Evolutionary conservation across 2,797 vertebrate genomes (phyloP).

Genomic region (Squalus acanthias): DNA sequence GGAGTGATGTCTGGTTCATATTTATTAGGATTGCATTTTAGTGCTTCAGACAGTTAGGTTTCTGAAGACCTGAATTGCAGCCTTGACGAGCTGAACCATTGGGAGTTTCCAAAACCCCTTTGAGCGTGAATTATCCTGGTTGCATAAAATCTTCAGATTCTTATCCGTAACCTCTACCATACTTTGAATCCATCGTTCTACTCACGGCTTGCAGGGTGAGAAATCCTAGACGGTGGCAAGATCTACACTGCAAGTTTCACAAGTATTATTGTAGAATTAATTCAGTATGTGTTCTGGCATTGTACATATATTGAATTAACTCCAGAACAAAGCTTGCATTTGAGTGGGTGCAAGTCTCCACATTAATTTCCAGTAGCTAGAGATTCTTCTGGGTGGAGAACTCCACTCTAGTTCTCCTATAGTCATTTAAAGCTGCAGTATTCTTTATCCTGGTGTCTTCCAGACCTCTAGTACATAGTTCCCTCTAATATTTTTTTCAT

Average conservation of each 20-base stretch:
- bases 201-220: background rate
- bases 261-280: background rate
- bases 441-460: background rate
- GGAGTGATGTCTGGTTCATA: background rate
- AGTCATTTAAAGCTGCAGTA: background rate
- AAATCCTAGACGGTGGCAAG: background rate
- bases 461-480: background rate
- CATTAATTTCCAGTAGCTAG: background rate
- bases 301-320: background rate
- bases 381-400: background rate
- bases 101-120: background rate
- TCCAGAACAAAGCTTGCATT: background rate
- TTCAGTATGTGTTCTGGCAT: no score
- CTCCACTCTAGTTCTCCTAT: background rate
- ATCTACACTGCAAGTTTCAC: no score
- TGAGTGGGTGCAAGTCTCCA: background rate
- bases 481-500: no score
- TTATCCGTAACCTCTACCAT: background rate
- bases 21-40: background rate
- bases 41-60: background rate
- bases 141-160: background rate
- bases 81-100: background rate
- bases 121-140: background rate
- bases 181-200: background rate
- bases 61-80: background rate